phyloP scores from a whole-genome alignment of 2,888 invertebrate species.

The Xanthia togata region DNA sequence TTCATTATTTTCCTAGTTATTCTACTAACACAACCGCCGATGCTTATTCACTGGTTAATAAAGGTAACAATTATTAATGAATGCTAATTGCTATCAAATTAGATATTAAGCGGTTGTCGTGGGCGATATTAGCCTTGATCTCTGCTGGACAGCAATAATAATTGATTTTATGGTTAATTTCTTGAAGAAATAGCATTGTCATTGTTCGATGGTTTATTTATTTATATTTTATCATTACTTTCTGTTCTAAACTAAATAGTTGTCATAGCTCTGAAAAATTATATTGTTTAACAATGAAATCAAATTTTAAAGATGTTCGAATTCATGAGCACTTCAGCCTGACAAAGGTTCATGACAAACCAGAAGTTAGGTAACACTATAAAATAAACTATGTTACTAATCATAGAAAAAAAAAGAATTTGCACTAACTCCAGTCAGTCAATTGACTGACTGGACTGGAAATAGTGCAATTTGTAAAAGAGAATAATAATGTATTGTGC shows the following conservation, averaged over 20 bases:
- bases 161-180: constrained; percentile 65
- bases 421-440: too few species aligned
- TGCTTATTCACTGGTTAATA: constrained; percentile 62
- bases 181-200: constrained; percentile 8
- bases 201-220: background rate
- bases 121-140: constrained; percentile 81
- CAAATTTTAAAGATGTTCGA: background rate
- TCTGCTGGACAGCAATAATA: constrained; percentile 53
- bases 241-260: background rate
- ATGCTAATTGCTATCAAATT: constrained; percentile 82
- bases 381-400: constrained; percentile 6
- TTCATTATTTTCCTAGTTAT: background rate
- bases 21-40: background rate
- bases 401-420: too few species aligned
- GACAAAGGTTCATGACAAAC: background rate
- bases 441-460: background rate
- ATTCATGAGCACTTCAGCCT: background rate
- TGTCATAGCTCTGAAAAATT: background rate
- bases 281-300: background rate
- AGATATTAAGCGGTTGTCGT: constrained; percentile 75
- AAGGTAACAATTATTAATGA: constrained; percentile 71
- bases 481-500: constrained; percentile 30
- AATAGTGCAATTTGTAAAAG: background rate
- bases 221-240: background rate
- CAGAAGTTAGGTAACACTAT: background rate